Conservation (phyloP, 2,888 invertebrate genomes). For the Halictus quadricinctus region DNA sequence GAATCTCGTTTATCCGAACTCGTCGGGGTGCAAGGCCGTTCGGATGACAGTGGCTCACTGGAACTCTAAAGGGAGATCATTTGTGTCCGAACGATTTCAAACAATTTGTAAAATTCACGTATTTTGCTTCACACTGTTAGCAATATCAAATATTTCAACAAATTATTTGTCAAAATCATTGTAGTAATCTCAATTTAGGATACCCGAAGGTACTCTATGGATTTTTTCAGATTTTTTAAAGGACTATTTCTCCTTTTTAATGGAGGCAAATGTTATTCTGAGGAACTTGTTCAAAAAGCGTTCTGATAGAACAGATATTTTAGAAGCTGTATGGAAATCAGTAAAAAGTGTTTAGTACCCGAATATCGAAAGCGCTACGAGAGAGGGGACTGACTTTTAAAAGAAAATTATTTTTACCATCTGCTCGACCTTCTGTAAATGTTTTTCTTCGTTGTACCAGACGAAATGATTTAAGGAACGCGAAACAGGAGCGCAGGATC, state of each 20-base stretch:
- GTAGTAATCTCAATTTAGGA: neutral
- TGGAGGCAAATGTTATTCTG: too few species aligned
- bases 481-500: constrained; percentile 44
- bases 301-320: too few species aligned
- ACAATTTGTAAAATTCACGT: neutral
- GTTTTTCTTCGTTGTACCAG: constrained; percentile 51
- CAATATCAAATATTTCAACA: neutral
- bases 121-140: neutral
- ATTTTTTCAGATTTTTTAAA: too few species aligned
- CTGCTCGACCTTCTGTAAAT: constrained; percentile 30
- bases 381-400: neutral
- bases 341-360: neutral
- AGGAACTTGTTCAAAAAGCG: too few species aligned
- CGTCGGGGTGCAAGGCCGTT: neutral
- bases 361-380: neutral
- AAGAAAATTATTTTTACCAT: constrained; percentile 56
- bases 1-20: neutral
- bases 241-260: too few species aligned
- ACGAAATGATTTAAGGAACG: constrained; percentile 49
- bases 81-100: neutral
- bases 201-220: neutral
- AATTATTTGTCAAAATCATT: neutral
- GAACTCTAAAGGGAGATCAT: neutral
- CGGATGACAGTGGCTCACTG: too few species aligned
- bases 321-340: neutral